Evolutionary conservation across 2,797 vertebrate species (phyloP), one percentile per base, ranked within the genome.

Genomic region (Tenualosa thibaudeaui): DNA sequence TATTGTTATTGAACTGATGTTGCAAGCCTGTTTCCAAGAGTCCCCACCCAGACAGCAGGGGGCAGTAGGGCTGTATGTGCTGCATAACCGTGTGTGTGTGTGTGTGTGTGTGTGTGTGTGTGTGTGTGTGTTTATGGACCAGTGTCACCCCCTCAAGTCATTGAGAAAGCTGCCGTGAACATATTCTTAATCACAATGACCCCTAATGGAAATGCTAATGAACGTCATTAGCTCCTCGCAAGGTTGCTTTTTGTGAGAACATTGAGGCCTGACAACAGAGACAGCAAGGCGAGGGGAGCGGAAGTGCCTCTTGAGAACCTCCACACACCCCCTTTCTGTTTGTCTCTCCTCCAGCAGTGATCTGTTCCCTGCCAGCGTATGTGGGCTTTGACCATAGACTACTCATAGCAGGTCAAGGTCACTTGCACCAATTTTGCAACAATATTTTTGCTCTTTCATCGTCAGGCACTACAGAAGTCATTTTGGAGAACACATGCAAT

Each of bases 181-280:
- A 17, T 17, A 13, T 71, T 40, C 65, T 71, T 71, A 71, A 71
- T 37, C 3, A 37, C 65, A 13, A 37, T 15, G 65, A 3, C 31
- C 17, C 65, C 62, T 82, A 17, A 71, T 50, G n/a, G 51, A 75
- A 50, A 22, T 12, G 10, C 49, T 84, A 54, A 75, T 31, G 15
- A 75, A 37, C 15, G 37, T 8, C 26, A 50, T 84, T 84, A 50
- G 50, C 17, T 46, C 31, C 46, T 49, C 5, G 31, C 0, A 2
- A 49, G 85, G 81, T 43, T 53, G 81, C 46, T 51, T 50, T 53
- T 31, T 15, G 4, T 6, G 3, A n/a, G 51, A 81, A 84, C 81
- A 58, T 43, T 83, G 24, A 24, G 37, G 8, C 43, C 26, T 81
- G 0, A 46, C 31, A 60, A 40, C 65, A 40, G 26, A 71, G 31